These are phyloP conservation scores for Junco hyemalis DNA, from an alignment of 2,113 vertebrate species.

Conservation along the genomic window DNA sequence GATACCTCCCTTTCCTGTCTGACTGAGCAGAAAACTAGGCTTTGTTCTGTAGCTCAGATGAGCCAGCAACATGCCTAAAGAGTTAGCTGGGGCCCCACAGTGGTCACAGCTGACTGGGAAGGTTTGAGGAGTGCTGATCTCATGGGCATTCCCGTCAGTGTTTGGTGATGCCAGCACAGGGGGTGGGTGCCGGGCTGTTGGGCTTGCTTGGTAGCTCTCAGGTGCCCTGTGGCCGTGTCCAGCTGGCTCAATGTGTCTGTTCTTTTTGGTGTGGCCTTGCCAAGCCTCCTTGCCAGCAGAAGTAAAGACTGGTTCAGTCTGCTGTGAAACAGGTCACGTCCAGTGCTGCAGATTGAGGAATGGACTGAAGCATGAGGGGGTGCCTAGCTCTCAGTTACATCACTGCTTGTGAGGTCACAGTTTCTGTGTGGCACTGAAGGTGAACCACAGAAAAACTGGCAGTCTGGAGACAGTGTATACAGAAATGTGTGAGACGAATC, in stretches of 20 bases:
- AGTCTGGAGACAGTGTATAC: neutral
- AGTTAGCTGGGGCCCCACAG: neutral
- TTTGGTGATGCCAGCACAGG: neutral
- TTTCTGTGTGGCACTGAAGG: neutral
- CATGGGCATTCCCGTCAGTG: neutral
- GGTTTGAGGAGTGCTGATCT: neutral
- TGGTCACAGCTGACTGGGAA: neutral
- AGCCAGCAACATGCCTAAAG: neutral
- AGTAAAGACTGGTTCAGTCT: neutral
- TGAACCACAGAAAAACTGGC: neutral
- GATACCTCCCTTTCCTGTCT: neutral
- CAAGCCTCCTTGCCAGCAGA: neutral
- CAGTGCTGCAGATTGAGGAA: rapidly evolving
- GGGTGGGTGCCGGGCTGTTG: neutral
- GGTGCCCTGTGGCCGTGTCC: too few relatives aligned
- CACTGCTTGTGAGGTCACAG: neutral
- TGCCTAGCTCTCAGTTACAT: neutral
- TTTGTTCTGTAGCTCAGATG: neutral
- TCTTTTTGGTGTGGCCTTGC: neutral
- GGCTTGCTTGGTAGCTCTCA: neutral
- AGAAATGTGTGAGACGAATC: neutral
- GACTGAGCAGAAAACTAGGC: neutral
- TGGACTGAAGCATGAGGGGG: neutral
- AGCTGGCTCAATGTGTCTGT: neutral
- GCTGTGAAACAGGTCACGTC: neutral